Base-by-base conservation (phyloP, 2,113 vertebrate genomes). In the Leptodactylus fuscus region DNA sequence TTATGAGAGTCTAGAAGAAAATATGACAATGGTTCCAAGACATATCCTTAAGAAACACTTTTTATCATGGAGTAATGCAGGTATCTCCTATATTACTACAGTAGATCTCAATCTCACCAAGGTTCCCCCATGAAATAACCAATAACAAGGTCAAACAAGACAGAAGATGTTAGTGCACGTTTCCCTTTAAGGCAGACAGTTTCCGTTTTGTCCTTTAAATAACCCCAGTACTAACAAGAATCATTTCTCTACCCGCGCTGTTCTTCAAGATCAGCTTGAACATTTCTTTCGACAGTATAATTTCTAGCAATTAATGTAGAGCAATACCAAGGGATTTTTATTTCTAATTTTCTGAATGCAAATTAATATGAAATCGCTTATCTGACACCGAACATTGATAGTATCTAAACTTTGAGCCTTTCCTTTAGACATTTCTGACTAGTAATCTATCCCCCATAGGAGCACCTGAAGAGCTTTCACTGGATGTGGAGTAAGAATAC, bases 241-340 rank as follows among this genome's bases (percentile, higher is more conserved):
- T 46, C 20, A 62, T 83, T 76, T 60, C 71, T 49, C 44, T 76
- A 46, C 38, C 34, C 27, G 11, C 53, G 3, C 34, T 44, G 53
- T 80, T 80, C 77, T 80, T 80, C 77, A 80, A 80, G 62, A 80
- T 62, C 77, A 44, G 36, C 77, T 41, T 24, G 48, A 60, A 44
- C 36, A 80, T 80, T 62, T 80, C 77, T 44, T 80, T 62, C 53
- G 77, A 55, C 77, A 80, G 53, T 62, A 18, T 80, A 55, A 80
- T 80, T 80, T 80, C 77, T 80, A 80, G 77, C 53, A 80, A 80
- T 80, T 80, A 80, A 80, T 80, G 77, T 80, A 38, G 77, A 62
- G 77, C 36, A 80, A 80, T 62, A 80, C 77, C 77, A 80, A 80
- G 77, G 77, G 77, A 80, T 41, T 80, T 62, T 60, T 60, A 24